A percentile compares a stretch with the other conserved stretches of the same genome.
Evolutionary conservation across 2,888 invertebrate genomes (phyloP).

Genomic region (Papilio demoleus): DNA sequence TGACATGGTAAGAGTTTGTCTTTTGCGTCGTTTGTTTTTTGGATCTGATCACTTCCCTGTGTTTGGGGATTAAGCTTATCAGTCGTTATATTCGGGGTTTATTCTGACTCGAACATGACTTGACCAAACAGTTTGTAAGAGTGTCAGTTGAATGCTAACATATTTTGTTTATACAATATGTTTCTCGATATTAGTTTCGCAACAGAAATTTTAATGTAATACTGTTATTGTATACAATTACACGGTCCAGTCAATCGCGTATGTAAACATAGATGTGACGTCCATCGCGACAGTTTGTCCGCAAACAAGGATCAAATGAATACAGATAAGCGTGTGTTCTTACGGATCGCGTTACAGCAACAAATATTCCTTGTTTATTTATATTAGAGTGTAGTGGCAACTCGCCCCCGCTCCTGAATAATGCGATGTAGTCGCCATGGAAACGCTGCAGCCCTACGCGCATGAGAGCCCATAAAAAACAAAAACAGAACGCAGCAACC

Average conservation of each 20-base stretch:
- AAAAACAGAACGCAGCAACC: slow-evolving; percentile 73
- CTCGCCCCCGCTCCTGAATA: slow-evolving; percentile 58
- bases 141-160: neutral
- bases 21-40: neutral
- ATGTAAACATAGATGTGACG: slow-evolving; percentile 70
- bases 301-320: slow-evolving; percentile 80
- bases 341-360: slow-evolving; percentile 76
- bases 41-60: neutral
- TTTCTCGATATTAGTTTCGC: slow-evolving; percentile 3
- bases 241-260: slow-evolving; percentile 61
- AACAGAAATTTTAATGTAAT: slow-evolving; percentile 25
- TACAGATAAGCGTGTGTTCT: slow-evolving; percentile 77
- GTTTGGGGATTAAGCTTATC: neutral
- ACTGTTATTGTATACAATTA: slow-evolving; percentile 65
- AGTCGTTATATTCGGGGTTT: neutral
- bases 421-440: slow-evolving; percentile 79
- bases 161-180: neutral
- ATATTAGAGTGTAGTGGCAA: slow-evolving; percentile 53
- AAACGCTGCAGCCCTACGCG: slow-evolving; percentile 75
- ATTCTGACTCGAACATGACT: neutral
- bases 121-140: too few relatives aligned
- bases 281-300: slow-evolving; percentile 77
- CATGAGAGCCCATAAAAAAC: slow-evolving; percentile 78
- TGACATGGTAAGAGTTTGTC: neutral
- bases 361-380: slow-evolving; percentile 72